Conservation (phyloP, 2,888 invertebrate genomes). For the Choreutis nemorana region DNA sequence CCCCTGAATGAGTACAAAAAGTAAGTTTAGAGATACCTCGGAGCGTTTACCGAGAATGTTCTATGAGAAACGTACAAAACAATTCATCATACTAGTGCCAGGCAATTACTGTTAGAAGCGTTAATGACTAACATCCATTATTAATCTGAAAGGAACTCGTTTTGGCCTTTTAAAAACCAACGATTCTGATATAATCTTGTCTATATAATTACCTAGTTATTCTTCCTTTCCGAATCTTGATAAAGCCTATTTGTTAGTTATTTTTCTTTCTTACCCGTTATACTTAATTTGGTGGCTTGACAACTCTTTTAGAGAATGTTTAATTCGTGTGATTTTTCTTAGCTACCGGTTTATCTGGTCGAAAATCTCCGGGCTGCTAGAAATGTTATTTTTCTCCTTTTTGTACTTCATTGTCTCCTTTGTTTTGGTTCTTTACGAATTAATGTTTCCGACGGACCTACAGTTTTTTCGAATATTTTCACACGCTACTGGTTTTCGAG, state of each 20-base stretch:
- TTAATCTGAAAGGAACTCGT: slow-evolving; percentile 55
- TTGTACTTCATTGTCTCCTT: slow-evolving; percentile 1
- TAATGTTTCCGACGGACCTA: too few species aligned
- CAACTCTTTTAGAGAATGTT: slow-evolving; percentile 50
- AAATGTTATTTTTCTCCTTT: slow-evolving; percentile 13
- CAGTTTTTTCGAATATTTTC: too few species aligned
- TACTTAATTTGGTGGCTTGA: slow-evolving; percentile 50
- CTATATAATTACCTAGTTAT: slow-evolving; percentile 58
- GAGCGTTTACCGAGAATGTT: slow-evolving; percentile 37
- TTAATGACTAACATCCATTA: slow-evolving; percentile 58
- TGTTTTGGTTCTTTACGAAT: too few species aligned
- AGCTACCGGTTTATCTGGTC: slow-evolving; percentile 33
- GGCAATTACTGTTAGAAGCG: slow-evolving; percentile 59
- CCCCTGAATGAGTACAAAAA: slow-evolving; percentile 18
- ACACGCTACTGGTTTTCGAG: too few species aligned
- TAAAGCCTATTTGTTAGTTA: slow-evolving; percentile 53
- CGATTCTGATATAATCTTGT: slow-evolving; percentile 62
- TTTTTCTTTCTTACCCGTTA: slow-evolving; percentile 39
- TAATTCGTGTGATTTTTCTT: slow-evolving; percentile 50
- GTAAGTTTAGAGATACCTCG: slow-evolving; percentile 39
- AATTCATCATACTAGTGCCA: slow-evolving; percentile 61
- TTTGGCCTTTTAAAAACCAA: slow-evolving; percentile 51
- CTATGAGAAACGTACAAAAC: slow-evolving; percentile 53
- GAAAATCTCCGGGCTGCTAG: slow-evolving; percentile 23
- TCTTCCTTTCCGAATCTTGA: slow-evolving; percentile 57